Conservation (phyloP, 2,797 vertebrate species). For the Phylloscopus collybita region DNA sequence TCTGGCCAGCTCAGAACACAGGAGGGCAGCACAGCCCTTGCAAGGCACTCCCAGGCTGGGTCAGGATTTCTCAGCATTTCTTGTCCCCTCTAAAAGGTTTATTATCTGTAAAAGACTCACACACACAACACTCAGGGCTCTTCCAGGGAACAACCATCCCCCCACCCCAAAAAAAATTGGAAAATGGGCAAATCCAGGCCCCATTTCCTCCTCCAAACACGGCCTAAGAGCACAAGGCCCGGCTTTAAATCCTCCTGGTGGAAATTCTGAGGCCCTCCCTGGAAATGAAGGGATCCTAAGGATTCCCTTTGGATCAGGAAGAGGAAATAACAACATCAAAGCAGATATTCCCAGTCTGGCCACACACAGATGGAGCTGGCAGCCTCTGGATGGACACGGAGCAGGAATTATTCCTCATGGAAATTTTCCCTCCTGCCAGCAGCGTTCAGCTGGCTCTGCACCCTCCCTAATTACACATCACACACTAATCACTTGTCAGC, state of each 20-base stretch:
- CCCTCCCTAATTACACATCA: background rate
- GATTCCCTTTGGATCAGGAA: background rate
- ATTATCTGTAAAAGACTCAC: background rate
- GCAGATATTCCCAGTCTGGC: background rate
- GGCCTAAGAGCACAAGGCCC: background rate
- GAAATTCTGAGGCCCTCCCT: background rate
- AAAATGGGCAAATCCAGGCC: background rate
- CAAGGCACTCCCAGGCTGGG: background rate
- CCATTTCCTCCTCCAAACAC: background rate
- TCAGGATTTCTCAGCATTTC: background rate
- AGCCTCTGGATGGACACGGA: rapidly evolving
- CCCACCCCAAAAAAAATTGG: background rate
- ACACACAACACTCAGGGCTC: background rate
- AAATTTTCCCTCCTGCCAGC: background rate
- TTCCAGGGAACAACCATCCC: background rate
- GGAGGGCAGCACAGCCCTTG: constrained; percentile 57
- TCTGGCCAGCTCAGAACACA: background rate
- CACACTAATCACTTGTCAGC: background rate
- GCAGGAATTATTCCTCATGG: background rate
- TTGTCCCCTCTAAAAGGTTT: background rate
- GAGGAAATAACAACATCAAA: background rate
- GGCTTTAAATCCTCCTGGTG: background rate
- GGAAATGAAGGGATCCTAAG: background rate
- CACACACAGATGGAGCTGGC: background rate
- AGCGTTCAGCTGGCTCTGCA: background rate